Percentiles rank a stretch among this genome's conserved stretches.
phyloP scores from a whole-genome alignment of 2,797 vertebrate genomes.

The Mallotus villosus region DNA sequence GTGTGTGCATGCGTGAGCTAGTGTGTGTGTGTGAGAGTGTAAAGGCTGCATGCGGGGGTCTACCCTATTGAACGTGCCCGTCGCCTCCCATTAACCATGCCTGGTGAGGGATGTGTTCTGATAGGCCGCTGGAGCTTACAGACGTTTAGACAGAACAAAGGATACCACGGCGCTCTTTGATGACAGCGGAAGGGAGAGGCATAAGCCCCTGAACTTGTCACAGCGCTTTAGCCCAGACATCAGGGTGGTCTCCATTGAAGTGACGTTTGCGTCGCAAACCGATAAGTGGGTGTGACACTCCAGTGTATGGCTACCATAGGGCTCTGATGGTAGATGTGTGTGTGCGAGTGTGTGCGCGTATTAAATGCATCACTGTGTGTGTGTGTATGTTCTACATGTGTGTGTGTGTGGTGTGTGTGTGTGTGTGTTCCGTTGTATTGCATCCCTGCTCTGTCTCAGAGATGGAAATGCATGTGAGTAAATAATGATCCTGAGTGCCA shows the following conservation, averaged over 20 bases:
- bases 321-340: background rate
- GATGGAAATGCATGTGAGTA: too few species aligned
- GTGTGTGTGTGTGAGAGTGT: background rate
- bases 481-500: too few species aligned
- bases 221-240: constrained; percentile 13
- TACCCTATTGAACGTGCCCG: constrained; percentile 4
- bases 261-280: constrained; percentile 27
- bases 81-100: constrained; percentile 27
- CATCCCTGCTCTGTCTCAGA: too few species aligned
- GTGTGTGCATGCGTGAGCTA: constrained; percentile 10
- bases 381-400: too few species aligned
- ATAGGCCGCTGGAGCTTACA: constrained; percentile 11
- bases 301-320: constrained; percentile 15
- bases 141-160: constrained; percentile 22
- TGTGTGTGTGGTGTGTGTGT: too few species aligned
- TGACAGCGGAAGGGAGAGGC: constrained; percentile 10
- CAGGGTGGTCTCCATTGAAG: background rate
- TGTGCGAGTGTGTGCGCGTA: background rate
- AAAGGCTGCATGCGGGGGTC: background rate
- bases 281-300: constrained; percentile 24
- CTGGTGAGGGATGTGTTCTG: constrained; percentile 20
- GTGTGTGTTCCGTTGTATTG: background rate
- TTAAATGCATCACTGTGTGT: too few species aligned
- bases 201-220: constrained; percentile 26
- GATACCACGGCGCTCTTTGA: constrained; percentile 21